These are phyloP conservation scores for Heterochromis multidens DNA, from an alignment of 2,113 vertebrate species.

Conservation along the genomic window DNA sequence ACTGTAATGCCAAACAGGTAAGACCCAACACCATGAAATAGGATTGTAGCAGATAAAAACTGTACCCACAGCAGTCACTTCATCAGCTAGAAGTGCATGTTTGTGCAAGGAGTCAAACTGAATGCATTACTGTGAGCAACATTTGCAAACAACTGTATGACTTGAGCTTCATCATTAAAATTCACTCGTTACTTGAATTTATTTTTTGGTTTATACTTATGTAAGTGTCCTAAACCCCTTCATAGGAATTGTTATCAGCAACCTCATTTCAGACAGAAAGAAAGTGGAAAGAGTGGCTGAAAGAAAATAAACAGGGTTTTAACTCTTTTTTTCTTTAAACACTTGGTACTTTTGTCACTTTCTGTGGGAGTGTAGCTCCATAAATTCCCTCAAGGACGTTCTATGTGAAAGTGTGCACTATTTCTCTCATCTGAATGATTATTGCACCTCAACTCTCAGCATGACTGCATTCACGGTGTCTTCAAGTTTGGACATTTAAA, in stretches of 20 bases:
- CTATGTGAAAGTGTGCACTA: neutral
- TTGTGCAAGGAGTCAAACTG: neutral
- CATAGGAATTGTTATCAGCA: neutral
- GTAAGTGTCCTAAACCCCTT: neutral
- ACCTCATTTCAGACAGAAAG: neutral
- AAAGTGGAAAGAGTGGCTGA: neutral
- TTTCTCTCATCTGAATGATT: neutral
- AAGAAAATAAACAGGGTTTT: neutral
- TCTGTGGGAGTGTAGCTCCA: neutral
- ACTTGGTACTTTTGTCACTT: neutral
- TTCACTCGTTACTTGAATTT: neutral
- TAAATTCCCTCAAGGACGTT: neutral
- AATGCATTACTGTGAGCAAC: neutral
- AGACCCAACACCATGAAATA: constrained; percentile 54
- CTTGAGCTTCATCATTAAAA: neutral
- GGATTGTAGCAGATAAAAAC: constrained; percentile 56
- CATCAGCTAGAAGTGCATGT: neutral
- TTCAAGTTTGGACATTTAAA: neutral
- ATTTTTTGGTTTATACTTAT: neutral
- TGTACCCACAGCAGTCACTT: constrained; percentile 20
- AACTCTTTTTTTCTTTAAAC: neutral
- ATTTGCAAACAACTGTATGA: neutral
- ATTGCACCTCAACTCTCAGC: neutral
- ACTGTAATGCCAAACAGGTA: constrained; percentile 53
- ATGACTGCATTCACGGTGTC: neutral